phyloP scores from a whole-genome alignment of 2,113 vertebrate genomes.

The Harpagus bidentatus region DNA sequence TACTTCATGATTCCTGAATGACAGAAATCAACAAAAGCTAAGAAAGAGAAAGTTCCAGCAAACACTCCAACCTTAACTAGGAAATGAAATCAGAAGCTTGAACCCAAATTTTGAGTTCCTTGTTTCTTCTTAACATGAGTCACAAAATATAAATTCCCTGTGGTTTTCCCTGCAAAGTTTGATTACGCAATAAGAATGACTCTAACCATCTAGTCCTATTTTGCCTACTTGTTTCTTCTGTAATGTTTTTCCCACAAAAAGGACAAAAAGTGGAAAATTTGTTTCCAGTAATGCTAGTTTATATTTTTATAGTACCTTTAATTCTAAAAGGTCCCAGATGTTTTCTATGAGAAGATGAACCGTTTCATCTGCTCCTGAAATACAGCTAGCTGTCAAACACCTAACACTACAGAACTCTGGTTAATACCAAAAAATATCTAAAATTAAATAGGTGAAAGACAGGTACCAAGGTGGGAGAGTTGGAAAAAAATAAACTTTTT shows the following conservation, averaged over 20 bases:
- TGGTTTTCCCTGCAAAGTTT: neutral
- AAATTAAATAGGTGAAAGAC: neutral
- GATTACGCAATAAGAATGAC: neutral
- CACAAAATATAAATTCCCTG: neutral
- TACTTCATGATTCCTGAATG: constrained; percentile 51
- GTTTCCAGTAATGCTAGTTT: neutral
- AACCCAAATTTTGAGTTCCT: neutral
- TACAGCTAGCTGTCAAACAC: neutral
- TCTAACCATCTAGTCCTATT: neutral
- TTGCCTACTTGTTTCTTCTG: neutral
- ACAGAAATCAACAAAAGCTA: constrained; percentile 53
- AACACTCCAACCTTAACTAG: neutral
- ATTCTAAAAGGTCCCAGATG: neutral
- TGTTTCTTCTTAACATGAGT: neutral
- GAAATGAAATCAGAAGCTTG: constrained; percentile 2
- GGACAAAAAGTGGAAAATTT: neutral
- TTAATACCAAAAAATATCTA: neutral
- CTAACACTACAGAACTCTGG: neutral
- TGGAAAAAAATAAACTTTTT: neutral
- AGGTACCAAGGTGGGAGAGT: neutral
- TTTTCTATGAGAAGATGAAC: neutral
- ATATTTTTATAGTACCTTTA: neutral
- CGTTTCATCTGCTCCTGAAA: neutral
- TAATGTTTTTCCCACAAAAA: neutral
- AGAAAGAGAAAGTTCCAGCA: constrained; percentile 12